Evolutionary conservation across 2,797 vertebrate species (phyloP).

Genomic region (Champsocephalus esox): DNA sequence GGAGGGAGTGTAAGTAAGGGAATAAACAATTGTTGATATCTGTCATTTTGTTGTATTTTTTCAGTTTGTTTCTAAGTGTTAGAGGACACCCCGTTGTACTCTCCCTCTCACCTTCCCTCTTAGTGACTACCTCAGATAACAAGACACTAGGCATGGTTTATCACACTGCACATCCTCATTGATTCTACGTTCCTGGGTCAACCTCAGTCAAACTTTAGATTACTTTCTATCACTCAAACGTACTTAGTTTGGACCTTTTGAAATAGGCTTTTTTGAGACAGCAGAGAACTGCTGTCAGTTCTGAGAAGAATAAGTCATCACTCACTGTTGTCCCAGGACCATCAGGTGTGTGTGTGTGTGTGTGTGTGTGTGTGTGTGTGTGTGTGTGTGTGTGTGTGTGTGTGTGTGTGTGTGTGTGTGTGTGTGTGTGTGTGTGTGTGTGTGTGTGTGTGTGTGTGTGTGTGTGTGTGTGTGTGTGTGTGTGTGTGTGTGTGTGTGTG

Average conservation of each 20-base stretch:
- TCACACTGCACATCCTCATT: conserved; percentile 52
- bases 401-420: not conserved
- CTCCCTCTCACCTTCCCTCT: not conserved
- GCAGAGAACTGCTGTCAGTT: conserved; percentile 66
- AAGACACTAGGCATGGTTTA: conserved; percentile 50
- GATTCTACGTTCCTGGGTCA: conserved; percentile 51
- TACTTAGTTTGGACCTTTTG: conserved; percentile 48
- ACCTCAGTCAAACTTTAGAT: conserved; percentile 68
- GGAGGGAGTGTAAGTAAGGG: conserved; percentile 3
- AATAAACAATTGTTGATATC: conserved; percentile 19
- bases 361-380: too few relatives aligned
- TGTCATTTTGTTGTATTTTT: conserved; percentile 12
- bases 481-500: too few relatives aligned
- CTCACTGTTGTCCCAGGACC: conserved; percentile 55
- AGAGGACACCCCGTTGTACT: conserved; percentile 19
- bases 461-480: not conserved
- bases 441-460: too few relatives aligned
- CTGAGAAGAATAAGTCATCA: conserved; percentile 63
- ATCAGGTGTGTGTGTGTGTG: not conserved
- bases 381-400: too few relatives aligned
- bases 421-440: too few relatives aligned
- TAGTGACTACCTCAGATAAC: conserved; percentile 58
- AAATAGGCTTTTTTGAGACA: conserved; percentile 59
- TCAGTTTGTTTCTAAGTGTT: conserved; percentile 7
- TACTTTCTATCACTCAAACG: conserved; percentile 60